phyloP scores from a whole-genome alignment of 2,113 vertebrate species.

The Notarius lentiginosus region DNA sequence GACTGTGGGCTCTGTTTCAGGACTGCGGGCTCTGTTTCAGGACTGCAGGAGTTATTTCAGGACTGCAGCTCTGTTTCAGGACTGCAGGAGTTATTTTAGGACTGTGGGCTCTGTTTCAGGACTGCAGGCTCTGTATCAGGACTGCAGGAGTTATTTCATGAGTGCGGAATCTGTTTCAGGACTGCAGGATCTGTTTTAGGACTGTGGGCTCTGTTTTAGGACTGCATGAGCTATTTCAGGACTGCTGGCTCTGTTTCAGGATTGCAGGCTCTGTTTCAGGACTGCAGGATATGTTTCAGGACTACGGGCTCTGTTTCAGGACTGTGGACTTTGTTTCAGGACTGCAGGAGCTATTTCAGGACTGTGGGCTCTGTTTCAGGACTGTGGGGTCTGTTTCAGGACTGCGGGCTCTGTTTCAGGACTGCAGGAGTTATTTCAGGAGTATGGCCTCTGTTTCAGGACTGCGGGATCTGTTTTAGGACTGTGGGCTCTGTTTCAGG shows the following conservation, averaged over 20 bases:
- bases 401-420: not conserved
- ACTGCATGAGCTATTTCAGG: not conserved
- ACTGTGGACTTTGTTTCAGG: no score
- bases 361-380: not conserved
- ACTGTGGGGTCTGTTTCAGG: not conserved
- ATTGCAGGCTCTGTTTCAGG: not conserved
- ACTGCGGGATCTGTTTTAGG: not conserved
- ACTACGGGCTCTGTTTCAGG: fast-evolving
- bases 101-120: not conserved
- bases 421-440: not conserved
- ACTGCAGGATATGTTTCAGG: not conserved
- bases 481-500: not conserved
- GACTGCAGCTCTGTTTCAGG: not conserved
- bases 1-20: not conserved
- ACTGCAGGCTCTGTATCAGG: not conserved
- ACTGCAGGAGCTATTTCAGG: not conserved
- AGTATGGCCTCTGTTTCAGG: not conserved
- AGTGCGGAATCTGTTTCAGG: not conserved
- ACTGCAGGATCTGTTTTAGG: not conserved
- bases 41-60: not conserved
- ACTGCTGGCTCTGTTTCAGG: not conserved
- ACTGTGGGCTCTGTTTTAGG: not conserved
- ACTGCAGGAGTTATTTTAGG: no score
- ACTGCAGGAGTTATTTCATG: not conserved
- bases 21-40: not conserved